phyloP scores from a whole-genome alignment of 2,888 invertebrate species.

The Melieria crassipennis region DNA sequence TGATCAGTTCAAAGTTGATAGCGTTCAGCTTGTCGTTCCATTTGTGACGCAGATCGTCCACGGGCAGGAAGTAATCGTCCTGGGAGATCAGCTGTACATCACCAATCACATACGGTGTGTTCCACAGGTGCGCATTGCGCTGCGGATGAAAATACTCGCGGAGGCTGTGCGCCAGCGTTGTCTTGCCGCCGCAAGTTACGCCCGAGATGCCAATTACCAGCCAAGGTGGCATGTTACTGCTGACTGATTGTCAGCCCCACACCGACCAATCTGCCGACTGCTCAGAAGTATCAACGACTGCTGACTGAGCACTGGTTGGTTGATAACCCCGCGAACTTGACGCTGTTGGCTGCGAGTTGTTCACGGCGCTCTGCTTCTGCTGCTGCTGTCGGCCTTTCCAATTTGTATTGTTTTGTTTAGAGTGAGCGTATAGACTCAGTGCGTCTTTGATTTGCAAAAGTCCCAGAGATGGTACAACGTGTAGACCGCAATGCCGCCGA shows the following conservation, averaged over 20 bases:
- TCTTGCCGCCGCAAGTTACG: constrained; percentile 86
- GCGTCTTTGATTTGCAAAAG: constrained; percentile 41
- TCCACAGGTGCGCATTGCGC: constrained; percentile 56
- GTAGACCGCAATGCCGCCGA: constrained; percentile 74
- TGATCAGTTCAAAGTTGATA: constrained; percentile 79
- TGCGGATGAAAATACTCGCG: constrained; percentile 60
- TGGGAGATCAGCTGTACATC: constrained; percentile 73
- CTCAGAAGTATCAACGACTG: neutral
- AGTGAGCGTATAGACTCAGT: neutral
- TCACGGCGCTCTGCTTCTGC: neutral
- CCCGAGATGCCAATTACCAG: constrained; percentile 79
- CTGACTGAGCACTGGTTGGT: too few relatives aligned
- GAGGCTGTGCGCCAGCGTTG: constrained; percentile 74
- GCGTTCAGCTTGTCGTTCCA: constrained; percentile 74
- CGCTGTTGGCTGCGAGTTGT: neutral
- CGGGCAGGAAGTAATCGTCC: constrained; percentile 79
- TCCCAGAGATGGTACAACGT: constrained; percentile 70
- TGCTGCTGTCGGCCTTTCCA: neutral
- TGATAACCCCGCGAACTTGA: constrained; percentile 26
- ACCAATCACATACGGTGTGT: constrained; percentile 58
- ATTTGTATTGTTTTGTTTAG: neutral
- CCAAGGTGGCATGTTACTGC: constrained; percentile 67
- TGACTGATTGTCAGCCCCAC: neutral
- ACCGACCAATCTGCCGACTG: neutral
- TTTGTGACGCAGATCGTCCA: constrained; percentile 74